Evolutionary conservation across 2,113 vertebrate genomes (phyloP).

Genomic region (Chloroceryle aenea): DNA sequence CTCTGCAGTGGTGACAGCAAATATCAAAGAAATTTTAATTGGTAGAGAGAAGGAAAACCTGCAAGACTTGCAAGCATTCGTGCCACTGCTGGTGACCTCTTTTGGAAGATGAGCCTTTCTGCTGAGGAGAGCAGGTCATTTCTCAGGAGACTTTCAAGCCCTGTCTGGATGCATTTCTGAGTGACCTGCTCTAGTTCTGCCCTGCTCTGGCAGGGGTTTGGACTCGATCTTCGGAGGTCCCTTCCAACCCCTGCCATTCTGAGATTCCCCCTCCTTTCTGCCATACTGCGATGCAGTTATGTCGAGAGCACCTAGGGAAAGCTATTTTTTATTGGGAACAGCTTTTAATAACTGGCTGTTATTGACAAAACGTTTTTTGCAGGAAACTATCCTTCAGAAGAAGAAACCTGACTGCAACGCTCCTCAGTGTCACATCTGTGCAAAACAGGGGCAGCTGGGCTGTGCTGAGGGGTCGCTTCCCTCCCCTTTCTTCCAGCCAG

Average conservation of each 20-base stretch:
- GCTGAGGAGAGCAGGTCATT: not conserved
- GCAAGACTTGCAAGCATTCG: not conserved
- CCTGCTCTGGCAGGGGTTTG: too few species aligned
- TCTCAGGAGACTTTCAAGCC: too few species aligned
- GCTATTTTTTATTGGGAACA: not conserved
- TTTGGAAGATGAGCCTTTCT: not conserved
- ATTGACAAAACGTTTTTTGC: not conserved
- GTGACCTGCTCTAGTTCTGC: too few species aligned
- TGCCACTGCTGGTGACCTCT: not conserved
- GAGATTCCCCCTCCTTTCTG: not conserved
- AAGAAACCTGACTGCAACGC: not conserved
- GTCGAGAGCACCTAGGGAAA: not conserved
- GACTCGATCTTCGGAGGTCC: too few species aligned
- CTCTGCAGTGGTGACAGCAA: not conserved
- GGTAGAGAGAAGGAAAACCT: not conserved
- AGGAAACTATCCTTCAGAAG: not conserved
- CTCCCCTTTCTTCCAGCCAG: not conserved
- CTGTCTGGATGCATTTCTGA: too few species aligned
- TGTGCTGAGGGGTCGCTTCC: not conserved
- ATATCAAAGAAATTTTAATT: not conserved
- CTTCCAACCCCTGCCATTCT: too few species aligned
- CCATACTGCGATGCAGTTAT: not conserved
- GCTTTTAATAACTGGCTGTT: not conserved
- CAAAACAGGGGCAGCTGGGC: not conserved
- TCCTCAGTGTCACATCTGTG: not conserved